Base-by-base conservation (phyloP, 2,797 vertebrate genomes). In the Hippopotamyrus pictus region DNA sequence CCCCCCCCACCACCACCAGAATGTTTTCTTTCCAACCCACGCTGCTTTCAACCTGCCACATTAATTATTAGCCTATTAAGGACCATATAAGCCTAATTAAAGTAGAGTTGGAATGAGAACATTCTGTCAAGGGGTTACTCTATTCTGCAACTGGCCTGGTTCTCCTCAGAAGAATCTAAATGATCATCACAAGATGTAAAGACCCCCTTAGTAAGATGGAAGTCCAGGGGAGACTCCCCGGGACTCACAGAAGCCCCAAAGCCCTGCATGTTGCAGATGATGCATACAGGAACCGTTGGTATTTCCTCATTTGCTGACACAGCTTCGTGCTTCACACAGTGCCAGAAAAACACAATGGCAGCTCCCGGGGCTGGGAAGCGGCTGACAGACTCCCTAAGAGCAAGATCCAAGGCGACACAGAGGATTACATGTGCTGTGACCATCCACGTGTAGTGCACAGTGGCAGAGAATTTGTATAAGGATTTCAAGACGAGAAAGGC, bases 281-380 rank as follows among this genome's bases (percentile, higher is more conserved):
- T 6, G 11, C 25, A 86, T 29, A 54, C 25, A 17, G 8, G 48
- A 53, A 11, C 50, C 12, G 51, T 44, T 46, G 76, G 76, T 89
- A 83, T 89, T 89, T 89, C 85, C 83, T 69, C 73, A 53, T 89
- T 50, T 85, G 17, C 44, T 53, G 22, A 29, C 59, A 86, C 46
- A 86, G 82, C 82, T 51, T 86, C 9, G 22, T 69, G 14, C 88
- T 65, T 37, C 25, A 62, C 33, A 88, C 1, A 0, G 76, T 90
- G 90, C 90, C 92, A 92, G 90, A 90, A 29, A 11, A 91, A 90
- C 65, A 87, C 89, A 90, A 88, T 89, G 88, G 1, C 90, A 88
- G 87, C 79, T 83, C 14, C 5, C 3, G 48, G 44, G 79, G 41
- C 22, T 59, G 22, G 53, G 89, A 91, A 88, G 89, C 17, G 50